These are phyloP conservation scores for Metopia argyrocephala DNA, from an alignment of 2,888 invertebrate genomes.

Conservation along the genomic window DNA sequence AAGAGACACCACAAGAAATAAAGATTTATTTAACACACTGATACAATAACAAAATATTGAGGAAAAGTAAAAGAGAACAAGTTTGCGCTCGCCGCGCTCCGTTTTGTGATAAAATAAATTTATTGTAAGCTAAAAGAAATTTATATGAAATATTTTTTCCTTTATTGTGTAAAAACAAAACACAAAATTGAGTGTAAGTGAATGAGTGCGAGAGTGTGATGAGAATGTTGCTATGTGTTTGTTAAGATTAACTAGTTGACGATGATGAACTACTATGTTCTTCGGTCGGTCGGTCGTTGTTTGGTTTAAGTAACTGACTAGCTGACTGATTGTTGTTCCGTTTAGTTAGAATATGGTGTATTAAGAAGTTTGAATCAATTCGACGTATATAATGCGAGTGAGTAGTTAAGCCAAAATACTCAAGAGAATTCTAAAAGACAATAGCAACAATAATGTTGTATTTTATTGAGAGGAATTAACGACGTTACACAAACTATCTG, in stretches of 20 bases:
- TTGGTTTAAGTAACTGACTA: neutral
- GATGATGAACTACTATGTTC: conserved; percentile 49
- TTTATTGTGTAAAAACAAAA: conserved; percentile 26
- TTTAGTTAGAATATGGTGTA: conserved; percentile 38
- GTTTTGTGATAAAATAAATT: conserved; percentile 65
- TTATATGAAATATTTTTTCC: conserved; percentile 43
- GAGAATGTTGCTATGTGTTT: no score
- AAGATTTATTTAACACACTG: conserved; percentile 46
- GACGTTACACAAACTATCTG: conserved; percentile 4
- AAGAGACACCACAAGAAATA: conserved; percentile 39
- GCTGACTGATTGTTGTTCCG: conserved; percentile 11
- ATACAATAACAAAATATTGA: conserved; percentile 60
- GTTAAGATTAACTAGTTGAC: conserved; percentile 52
- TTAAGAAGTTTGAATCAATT: conserved; percentile 27
- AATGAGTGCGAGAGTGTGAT: conserved; percentile 51
- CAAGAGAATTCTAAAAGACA: neutral
- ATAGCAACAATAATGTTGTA: conserved; percentile 30
- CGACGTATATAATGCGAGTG: neutral
- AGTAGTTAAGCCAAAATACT: conserved; percentile 6
- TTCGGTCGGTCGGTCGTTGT: conserved; percentile 20
- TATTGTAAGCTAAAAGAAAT: conserved; percentile 66
- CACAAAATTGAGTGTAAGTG: conserved; percentile 39
- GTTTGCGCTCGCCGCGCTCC: conserved; percentile 63
- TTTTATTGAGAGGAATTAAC: conserved; percentile 13
- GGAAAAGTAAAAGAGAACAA: conserved; percentile 50